Evolutionary conservation across 2,888 invertebrate genomes (phyloP).

Genomic region (Lordiphosa andalusiaca): DNA sequence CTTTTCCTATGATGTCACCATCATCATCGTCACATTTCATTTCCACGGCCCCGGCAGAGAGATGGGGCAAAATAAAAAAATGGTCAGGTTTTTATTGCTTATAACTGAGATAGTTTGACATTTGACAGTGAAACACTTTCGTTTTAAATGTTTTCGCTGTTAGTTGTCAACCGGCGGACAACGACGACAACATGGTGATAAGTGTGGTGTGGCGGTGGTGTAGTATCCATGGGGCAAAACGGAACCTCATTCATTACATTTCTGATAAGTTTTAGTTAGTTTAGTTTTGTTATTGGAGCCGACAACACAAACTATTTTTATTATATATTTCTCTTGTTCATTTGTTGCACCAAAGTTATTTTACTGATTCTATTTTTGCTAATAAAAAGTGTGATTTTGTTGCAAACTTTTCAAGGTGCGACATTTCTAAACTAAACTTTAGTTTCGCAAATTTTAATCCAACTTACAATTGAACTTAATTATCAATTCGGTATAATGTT

Average conservation of each 20-base stretch:
- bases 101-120: slow-evolving; percentile 33
- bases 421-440: no score
- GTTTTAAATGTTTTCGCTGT: slow-evolving; percentile 33
- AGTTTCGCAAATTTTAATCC: no score
- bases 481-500: no score
- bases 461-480: no score
- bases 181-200: slow-evolving; percentile 35
- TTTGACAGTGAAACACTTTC: slow-evolving; percentile 68
- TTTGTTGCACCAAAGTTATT: no score
- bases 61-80: slow-evolving; percentile 28
- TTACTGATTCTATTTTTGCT: no score
- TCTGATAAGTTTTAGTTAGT: slow-evolving; percentile 50
- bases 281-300: slow-evolving; percentile 28
- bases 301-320: slow-evolving; percentile 28
- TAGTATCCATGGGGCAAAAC: slow-evolving; percentile 33
- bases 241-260: slow-evolving; percentile 45
- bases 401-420: no score
- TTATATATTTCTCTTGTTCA: slow-evolving; percentile 2
- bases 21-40: slow-evolving; percentile 13
- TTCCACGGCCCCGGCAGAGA: slow-evolving; percentile 12
- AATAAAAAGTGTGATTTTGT: no score
- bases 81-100: slow-evolving; percentile 7
- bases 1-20: slow-evolving; percentile 24
- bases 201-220: slow-evolving; percentile 8
- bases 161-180: slow-evolving; percentile 12